Base-by-base conservation (phyloP, 2,113 vertebrate species). In the Hucho hucho region DNA sequence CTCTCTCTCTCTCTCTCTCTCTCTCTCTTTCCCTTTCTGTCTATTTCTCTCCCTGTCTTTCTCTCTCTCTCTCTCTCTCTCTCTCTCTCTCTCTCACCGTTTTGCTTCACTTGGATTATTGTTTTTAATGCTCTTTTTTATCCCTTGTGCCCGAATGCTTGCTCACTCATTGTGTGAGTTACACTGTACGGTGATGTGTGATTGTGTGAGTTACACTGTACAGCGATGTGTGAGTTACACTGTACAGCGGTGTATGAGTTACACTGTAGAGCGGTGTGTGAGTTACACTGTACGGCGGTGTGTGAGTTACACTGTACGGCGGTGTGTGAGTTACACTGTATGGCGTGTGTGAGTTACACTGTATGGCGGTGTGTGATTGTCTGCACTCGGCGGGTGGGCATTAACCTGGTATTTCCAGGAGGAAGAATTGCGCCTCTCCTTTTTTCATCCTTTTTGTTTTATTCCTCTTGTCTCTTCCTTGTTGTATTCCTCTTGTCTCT, bases 391-490 rank as follows among this genome's bases (percentile, higher is more conserved):
- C 58, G n/a, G 70, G 64, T 66, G 58, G 70, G 29, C 28, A 25
- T 64, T 73, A 46, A 37, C 71, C 37, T n/a, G 68, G 37, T 46
- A 47, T 69, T 69, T n/a, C 47, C 47, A 59, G 59, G 75, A 64
- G 53, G 46, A 25, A 6, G 59, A 53, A 53, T 72, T 47, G 46
- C 24, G 14, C 26, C 43, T 56, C 20, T 4, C 6, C 18, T 69
- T 32, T 25, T 71, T 37, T 12, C 67, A 4, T 6, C 29, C 26
- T 20, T 24, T 16, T 12, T 58, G 24, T 71, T 18, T 11, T 25
- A 12, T 1, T 22, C 20, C 24, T 49, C 14, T 18, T 70, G n/a
- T 70, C 9, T 46, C 29, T 69, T 18, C 16, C 16, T 1, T 37
- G 11, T 29, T n/a, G 16, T 37, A 25, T 47, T 28, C 28, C 28